These are phyloP conservation scores for Linyphia triangularis DNA, from an alignment of 2,888 invertebrate genomes.

Conservation along the genomic window DNA sequence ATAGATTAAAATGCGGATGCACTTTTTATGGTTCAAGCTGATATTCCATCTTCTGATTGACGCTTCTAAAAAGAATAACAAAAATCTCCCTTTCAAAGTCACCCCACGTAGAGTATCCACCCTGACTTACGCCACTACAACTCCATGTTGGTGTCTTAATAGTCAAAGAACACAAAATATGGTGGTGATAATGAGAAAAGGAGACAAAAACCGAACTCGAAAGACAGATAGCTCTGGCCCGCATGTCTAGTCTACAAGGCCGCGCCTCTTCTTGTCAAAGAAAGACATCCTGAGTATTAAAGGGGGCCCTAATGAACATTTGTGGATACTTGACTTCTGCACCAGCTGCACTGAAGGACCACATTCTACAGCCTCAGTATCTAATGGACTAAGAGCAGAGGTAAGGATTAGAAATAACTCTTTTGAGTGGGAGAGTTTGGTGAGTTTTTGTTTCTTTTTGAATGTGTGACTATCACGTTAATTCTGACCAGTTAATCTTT, in stretches of 20 bases:
- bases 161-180: conserved; percentile 25
- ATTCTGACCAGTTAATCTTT: no score
- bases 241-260: conserved; percentile 49
- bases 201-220: not conserved
- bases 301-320: not conserved
- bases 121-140: conserved; percentile 23
- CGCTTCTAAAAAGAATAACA: not conserved
- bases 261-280: conserved; percentile 25
- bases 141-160: conserved; percentile 6
- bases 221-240: conserved; percentile 50
- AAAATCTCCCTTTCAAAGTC: not conserved
- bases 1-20: no score
- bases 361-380: not conserved
- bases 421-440: not conserved
- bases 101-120: not conserved
- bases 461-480: not conserved
- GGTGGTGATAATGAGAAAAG: conserved; percentile 58
- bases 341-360: not conserved
- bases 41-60: no score
- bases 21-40: no score
- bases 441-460: not conserved
- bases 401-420: not conserved
- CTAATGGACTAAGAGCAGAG: not conserved
- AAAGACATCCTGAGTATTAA: conserved; percentile 27
- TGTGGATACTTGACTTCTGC: conserved; percentile 2